These are phyloP conservation scores for Centropus bengalensis DNA, from an alignment of 2,113 vertebrate species.

Conservation along the genomic window DNA sequence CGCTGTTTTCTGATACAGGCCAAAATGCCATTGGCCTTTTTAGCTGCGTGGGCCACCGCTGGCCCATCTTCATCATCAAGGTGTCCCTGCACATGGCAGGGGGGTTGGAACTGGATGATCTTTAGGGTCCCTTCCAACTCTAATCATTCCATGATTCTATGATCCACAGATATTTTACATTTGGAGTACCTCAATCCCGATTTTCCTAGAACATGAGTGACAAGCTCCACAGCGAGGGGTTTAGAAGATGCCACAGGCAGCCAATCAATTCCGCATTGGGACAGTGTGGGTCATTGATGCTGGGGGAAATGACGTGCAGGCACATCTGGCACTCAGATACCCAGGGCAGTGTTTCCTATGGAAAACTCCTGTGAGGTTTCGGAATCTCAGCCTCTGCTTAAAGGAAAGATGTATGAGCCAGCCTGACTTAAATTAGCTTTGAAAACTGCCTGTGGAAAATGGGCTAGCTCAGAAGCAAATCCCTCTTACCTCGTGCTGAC, in stretches of 20 bases:
- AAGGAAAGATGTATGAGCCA: conserved; percentile 43
- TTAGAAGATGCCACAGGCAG: not conserved
- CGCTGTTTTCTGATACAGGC: no score
- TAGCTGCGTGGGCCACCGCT: no score
- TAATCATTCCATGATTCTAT: no score
- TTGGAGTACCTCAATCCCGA: not conserved
- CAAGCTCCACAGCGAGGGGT: not conserved
- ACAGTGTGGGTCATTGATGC: conserved; percentile 15
- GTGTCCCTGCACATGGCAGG: no score
- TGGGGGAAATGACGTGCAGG: not conserved
- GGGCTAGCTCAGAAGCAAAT: conserved; percentile 58
- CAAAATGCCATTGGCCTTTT: no score
- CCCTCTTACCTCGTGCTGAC: conserved; percentile 41
- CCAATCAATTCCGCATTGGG: not conserved
- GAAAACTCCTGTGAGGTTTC: conserved; percentile 49
- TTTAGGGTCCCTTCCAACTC: no score
- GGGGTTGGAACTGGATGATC: no score
- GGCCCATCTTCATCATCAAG: not conserved
- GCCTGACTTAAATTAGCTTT: conserved; percentile 28
- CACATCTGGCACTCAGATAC: not conserved
- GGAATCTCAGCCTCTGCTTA: conserved; percentile 26
- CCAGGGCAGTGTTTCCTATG: conserved; percentile 30
- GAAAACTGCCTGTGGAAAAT: conserved; percentile 44
- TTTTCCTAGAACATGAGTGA: not conserved
- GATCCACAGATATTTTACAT: not conserved